phyloP scores from a whole-genome alignment of 2,888 invertebrate species.

The Drosophila affinis region DNA sequence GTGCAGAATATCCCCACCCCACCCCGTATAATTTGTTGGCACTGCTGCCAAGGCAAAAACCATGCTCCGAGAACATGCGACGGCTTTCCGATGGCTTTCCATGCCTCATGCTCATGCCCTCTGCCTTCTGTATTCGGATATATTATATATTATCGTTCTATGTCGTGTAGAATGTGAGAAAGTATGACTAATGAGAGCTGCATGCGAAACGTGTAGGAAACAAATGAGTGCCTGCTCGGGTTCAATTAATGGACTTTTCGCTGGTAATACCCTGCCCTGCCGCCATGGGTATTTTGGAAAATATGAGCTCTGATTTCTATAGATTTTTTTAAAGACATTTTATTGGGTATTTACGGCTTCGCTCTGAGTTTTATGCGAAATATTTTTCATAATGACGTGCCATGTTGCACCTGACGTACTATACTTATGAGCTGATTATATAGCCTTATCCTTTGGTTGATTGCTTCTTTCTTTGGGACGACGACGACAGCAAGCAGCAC shows the following conservation, averaged over 20 bases:
- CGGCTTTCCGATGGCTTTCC: slow-evolving; percentile 39
- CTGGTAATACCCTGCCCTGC: not conserved
- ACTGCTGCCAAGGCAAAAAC: slow-evolving; percentile 21
- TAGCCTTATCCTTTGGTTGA: slow-evolving; percentile 8
- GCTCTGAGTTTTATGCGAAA: not conserved
- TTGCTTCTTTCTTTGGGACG: slow-evolving; percentile 6
- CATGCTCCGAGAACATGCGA: slow-evolving; percentile 33
- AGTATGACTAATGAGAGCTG: slow-evolving; percentile 26
- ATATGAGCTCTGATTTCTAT: not conserved
- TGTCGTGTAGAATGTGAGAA: slow-evolving; percentile 21
- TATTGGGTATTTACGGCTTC: not conserved
- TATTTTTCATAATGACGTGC: not conserved
- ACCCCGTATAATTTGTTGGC: slow-evolving; percentile 19
- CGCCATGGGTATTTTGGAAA: not conserved
- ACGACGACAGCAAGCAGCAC: slow-evolving; percentile 20
- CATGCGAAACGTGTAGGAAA: not conserved
- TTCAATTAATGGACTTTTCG: not conserved
- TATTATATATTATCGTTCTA: not conserved
- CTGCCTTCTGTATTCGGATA: not conserved
- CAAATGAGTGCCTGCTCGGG: not conserved
- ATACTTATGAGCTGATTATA: not conserved
- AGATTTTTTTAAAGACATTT: not conserved
- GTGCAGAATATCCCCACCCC: slow-evolving; percentile 24
- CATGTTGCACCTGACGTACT: not conserved
- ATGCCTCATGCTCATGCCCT: slow-evolving; percentile 31